Percentiles rank a stretch among this genome's conserved stretches.
phyloP scores from a whole-genome alignment of 92 coral and sea anemone genomes.

The Muricea muricata region DNA sequence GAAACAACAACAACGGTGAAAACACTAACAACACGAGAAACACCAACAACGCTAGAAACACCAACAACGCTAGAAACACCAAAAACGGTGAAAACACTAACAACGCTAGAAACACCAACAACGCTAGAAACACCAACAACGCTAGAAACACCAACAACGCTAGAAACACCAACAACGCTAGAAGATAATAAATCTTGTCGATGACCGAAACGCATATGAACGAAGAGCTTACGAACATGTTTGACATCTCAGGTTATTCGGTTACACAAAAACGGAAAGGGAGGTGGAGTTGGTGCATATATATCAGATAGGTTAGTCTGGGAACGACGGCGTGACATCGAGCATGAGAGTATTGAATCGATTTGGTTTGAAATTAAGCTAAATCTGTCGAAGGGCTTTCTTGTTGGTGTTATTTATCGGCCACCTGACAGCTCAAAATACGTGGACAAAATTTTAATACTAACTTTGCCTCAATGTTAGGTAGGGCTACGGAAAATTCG shows the following conservation, averaged over 20 bases:
- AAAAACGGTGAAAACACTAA: no score
- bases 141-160: no score
- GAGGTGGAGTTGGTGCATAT: conserved; percentile 58
- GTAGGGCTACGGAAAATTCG: no score
- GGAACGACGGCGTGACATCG: conserved; percentile 14
- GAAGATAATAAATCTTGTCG: background rate
- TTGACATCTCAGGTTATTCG: conserved; percentile 26
- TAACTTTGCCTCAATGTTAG: no score
- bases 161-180: background rate
- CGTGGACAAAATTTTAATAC: no score
- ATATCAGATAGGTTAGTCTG: conserved; percentile 14
- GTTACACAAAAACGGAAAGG: conserved; percentile 48
- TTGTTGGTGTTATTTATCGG: conserved; percentile 5
- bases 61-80: no score
- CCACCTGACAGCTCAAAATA: background rate
- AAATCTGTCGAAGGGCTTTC: conserved; percentile 6
- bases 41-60: no score
- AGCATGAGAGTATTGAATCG: background rate
- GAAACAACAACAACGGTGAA: no score
- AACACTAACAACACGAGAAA: no score
- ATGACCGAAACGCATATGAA: conserved; percentile 27
- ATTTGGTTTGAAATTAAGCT: background rate
- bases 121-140: no score
- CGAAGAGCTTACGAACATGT: background rate
- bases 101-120: no score